Conservation (phyloP, 2,113 vertebrate species). For the Nesoenas mayeri region DNA sequence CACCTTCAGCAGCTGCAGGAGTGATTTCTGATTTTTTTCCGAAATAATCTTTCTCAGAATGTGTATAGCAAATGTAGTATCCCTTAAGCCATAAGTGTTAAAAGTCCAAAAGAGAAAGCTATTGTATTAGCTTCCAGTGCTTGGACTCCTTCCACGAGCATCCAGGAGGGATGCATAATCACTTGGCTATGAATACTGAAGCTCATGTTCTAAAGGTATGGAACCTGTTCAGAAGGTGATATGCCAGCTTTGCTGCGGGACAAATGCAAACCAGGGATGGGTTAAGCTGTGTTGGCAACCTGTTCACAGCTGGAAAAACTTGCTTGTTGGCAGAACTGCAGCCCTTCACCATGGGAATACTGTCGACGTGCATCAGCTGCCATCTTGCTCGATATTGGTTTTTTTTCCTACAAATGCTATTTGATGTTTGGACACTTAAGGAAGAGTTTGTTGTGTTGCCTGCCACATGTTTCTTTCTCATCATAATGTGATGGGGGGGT, state of each 20-base stretch:
- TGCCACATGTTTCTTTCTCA: neutral
- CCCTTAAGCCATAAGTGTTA: neutral
- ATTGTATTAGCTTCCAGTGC: neutral
- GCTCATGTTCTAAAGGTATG: neutral
- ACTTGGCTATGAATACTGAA: neutral
- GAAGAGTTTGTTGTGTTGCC: neutral
- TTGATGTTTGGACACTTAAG: neutral
- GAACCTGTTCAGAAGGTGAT: neutral
- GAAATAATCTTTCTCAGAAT: neutral
- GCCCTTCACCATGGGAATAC: neutral
- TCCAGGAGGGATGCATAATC: neutral
- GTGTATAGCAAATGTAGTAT: neutral
- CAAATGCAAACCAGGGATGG: neutral
- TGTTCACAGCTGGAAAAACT: neutral
- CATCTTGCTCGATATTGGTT: neutral
- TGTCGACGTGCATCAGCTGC: fast-evolving
- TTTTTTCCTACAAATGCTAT: neutral
- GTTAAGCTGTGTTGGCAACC: neutral
- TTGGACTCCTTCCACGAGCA: neutral
- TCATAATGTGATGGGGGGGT: too few relatives aligned
- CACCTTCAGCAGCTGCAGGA: neutral
- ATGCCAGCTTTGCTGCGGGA: neutral
- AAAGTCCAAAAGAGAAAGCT: neutral
- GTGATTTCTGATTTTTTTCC: neutral
- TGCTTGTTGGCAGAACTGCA: neutral